Conservation (phyloP, 2,888 invertebrate species). For the Camponotus fellah region DNA sequence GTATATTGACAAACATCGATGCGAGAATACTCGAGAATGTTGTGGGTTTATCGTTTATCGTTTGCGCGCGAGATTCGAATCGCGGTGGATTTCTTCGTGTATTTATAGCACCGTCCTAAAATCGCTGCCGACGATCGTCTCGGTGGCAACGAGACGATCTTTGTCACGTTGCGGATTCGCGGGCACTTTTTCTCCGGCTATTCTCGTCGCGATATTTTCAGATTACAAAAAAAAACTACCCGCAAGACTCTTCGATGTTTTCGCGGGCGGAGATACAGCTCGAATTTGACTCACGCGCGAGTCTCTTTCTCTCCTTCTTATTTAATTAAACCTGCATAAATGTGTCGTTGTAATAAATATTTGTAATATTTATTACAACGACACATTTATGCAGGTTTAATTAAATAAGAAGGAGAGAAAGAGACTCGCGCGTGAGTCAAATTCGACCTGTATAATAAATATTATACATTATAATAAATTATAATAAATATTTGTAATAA, state of each 20-base stretch:
- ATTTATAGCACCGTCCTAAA: constrained; percentile 78
- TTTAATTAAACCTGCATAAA: neutral
- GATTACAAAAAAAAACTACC: neutral
- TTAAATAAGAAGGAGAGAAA: neutral
- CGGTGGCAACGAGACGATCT: constrained; percentile 56
- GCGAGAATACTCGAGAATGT: neutral
- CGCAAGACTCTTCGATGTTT: neutral
- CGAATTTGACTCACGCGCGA: neutral
- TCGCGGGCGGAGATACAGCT: neutral
- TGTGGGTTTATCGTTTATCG: neutral
- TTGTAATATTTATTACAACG: neutral
- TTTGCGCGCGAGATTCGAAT: constrained; percentile 1
- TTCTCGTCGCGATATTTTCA: constrained; percentile 68
- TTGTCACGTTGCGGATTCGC: constrained; percentile 53
- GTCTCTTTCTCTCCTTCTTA: neutral
- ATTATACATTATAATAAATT: too few relatives aligned
- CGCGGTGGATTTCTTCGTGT: constrained; percentile 68
- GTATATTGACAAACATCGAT: neutral
- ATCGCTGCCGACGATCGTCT: constrained; percentile 54
- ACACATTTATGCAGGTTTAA: neutral
- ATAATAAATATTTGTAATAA: too few relatives aligned
- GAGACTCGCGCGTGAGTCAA: neutral
- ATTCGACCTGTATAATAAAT: neutral
- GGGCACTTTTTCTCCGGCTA: constrained; percentile 67
- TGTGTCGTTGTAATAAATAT: neutral